phyloP scores from a whole-genome alignment of 1,140 invertebrate genomes.

The Pogonognathellus flavescens region DNA sequence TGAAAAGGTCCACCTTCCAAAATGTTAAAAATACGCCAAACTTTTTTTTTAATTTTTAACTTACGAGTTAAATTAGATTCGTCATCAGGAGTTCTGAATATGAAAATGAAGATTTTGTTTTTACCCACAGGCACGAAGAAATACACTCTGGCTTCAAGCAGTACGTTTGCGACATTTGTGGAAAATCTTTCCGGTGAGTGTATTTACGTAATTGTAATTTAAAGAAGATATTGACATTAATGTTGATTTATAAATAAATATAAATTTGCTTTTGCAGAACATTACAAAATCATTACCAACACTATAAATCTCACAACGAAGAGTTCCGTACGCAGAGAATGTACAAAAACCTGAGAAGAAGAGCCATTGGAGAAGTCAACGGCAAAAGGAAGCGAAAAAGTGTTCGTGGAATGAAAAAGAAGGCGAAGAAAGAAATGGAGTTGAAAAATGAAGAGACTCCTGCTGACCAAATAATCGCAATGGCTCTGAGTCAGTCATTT shows the following conservation, averaged over 20 bases:
- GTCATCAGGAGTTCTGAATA: too few species aligned
- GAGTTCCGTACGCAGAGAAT: background rate
- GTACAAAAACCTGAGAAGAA: slow-evolving; percentile 7
- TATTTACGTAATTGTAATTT: too few species aligned
- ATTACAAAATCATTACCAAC: slow-evolving; percentile 27
- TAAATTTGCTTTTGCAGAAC: background rate
- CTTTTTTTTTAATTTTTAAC: too few species aligned
- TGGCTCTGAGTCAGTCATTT: too few species aligned
- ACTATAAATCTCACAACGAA: background rate
- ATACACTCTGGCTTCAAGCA: slow-evolving; percentile 28
- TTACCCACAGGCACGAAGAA: background rate
- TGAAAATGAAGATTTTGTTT: background rate
- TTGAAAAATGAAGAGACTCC: background rate
- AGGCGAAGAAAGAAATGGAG: too few species aligned
- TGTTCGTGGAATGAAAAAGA: background rate
- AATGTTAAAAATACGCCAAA: too few species aligned
- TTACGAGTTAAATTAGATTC: too few species aligned
- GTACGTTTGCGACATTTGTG: slow-evolving; percentile 23
- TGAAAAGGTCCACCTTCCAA: background rate
- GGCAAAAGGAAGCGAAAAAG: background rate
- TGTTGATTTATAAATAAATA: too few species aligned
- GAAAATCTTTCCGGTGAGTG: background rate
- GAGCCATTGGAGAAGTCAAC: slow-evolving; percentile 12
- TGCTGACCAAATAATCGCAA: background rate
- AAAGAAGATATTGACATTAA: too few species aligned